Evolutionary conservation across 2,797 vertebrate genomes (phyloP).

Genomic region (Amazonetta brasiliensis): DNA sequence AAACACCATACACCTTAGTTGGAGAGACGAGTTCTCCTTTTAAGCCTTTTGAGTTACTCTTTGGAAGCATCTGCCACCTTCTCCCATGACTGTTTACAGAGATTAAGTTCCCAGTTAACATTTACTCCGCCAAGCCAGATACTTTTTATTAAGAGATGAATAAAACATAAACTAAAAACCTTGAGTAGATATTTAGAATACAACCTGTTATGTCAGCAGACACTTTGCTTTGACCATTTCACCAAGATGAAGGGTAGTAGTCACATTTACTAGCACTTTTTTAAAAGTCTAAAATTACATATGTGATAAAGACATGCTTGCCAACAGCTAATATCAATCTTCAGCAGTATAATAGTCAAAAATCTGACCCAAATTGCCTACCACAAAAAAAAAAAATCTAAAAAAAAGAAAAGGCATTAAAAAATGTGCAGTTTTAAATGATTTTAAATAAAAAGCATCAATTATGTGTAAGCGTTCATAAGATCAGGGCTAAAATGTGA

Average conservation of each 20-base stretch:
- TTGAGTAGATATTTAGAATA: neutral
- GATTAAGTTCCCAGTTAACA: neutral
- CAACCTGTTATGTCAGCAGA: neutral
- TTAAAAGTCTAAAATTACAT: neutral
- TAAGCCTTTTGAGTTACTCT: neutral
- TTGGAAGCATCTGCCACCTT: neutral
- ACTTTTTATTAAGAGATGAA: neutral
- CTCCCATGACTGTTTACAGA: neutral
- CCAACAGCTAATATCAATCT: neutral
- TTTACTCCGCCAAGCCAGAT: neutral
- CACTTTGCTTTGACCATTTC: neutral
- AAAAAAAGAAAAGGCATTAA: neutral
- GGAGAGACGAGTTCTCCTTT: neutral
- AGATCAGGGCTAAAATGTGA: neutral
- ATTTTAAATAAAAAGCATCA: neutral
- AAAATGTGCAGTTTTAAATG: neutral
- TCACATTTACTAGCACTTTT: neutral
- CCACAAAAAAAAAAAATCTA: neutral
- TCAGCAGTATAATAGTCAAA: neutral
- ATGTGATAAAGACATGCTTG: neutral
- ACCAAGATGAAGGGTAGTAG: neutral
- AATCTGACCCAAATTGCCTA: neutral
- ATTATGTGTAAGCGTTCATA: neutral
- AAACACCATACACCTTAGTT: accelerated
- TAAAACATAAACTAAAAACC: neutral